Base-by-base conservation (phyloP, 1,140 invertebrate species). In the Eriocheir sinensis region DNA sequence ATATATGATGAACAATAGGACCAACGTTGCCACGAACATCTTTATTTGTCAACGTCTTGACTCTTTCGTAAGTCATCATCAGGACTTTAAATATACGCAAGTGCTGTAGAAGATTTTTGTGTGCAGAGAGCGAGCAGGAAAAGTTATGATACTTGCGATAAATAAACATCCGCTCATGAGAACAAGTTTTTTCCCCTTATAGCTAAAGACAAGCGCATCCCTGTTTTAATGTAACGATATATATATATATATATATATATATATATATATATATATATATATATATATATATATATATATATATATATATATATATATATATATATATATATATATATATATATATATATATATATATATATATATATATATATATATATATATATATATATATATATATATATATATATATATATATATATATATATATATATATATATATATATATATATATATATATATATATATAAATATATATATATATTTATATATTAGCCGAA, bases 261-360 rank as follows among this genome's bases (percentile, higher is more conserved):
- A 89, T 89, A 89, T 89, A 89, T 89, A 89, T 89, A 89, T 89
- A 89, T 89, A 89, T 89, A 89, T 89, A 89, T 89, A 89, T 89
- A 89, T 89, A 89, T 89, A 89, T 89, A 89, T 89, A 89, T 89
- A 89, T 89, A 89, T 89, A 89, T 48, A 89, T 89, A 89, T 89
- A 89, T 89, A 89, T 89, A 89, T 89, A 89, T 89, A 89, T 89
- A 89, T 89, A 89, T 89, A 89, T 89, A 89, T 89, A 89, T 89
- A 89, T 89, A 89, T 48, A 89, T 89, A 89, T 17, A 89, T 48
- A 89, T 89, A 89, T 89, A 89, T 32, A 89, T 89, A 89, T 32
- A 89, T 89, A 89, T 8, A 89, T 48, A 89, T 8, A 89, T 48
- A 89, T 48, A 89, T 48, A 0, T 0, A 53, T 12, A 89, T 8